Conservation (phyloP, 2,797 vertebrate genomes). For the Tragopan temminckii region DNA sequence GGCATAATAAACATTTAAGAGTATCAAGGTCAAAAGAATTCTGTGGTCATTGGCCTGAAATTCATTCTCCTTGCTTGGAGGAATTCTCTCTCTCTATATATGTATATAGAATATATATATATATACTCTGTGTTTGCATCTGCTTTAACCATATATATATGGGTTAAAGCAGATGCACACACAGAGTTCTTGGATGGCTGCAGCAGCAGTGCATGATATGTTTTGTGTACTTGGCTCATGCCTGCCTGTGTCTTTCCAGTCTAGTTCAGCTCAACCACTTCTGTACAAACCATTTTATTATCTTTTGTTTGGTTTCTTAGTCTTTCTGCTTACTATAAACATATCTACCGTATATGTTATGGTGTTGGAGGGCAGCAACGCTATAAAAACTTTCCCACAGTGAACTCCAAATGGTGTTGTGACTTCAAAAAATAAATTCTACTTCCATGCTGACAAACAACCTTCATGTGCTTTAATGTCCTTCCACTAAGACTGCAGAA, state of each 20-base stretch:
- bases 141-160: too few relatives aligned
- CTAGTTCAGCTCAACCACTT: constrained; percentile 57
- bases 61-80: fast-evolving
- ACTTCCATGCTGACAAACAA: constrained; percentile 67
- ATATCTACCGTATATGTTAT: constrained; percentile 64
- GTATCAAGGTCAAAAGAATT: not conserved
- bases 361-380: constrained; percentile 41
- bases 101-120: too few relatives aligned
- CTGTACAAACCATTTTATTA: constrained; percentile 34
- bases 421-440: constrained; percentile 61
- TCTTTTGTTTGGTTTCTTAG: constrained; percentile 65
- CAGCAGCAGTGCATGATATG: not conserved
- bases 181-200: not conserved
- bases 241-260: constrained; percentile 36
- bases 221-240: constrained; percentile 28
- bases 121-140: too few relatives aligned
- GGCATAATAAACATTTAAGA: not conserved
- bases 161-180: not conserved
- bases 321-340: constrained; percentile 69
- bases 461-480: constrained; percentile 54
- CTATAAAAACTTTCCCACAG: constrained; percentile 71
- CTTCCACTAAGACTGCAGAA: constrained; percentile 63
- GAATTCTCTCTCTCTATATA: too few relatives aligned
- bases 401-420: constrained; percentile 54
- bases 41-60: fast-evolving